These are phyloP conservation scores for Emmelina monodactyla DNA, from an alignment of 2,888 invertebrate genomes.

Conservation along the genomic window DNA sequence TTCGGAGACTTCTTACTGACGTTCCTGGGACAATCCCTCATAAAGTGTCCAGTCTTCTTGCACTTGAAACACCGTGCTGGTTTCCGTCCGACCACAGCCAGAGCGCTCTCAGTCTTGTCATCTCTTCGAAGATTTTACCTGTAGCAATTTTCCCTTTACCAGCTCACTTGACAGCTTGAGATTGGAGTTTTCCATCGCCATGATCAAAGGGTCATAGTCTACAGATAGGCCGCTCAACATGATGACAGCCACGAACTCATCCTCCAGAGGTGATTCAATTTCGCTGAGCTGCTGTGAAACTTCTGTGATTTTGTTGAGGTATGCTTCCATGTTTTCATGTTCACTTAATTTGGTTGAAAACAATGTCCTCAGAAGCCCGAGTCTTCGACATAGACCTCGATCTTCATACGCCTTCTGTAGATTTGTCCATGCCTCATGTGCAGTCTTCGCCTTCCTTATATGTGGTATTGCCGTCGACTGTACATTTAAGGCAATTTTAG, in stretches of 20 bases:
- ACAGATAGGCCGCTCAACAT: slow-evolving; percentile 15
- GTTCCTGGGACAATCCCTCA: slow-evolving; percentile 6
- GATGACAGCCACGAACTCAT: slow-evolving; percentile 15
- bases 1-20: neutral
- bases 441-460: slow-evolving; percentile 7
- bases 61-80: slow-evolving; percentile 5
- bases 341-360: slow-evolving; percentile 10
- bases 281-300: slow-evolving; percentile 12
- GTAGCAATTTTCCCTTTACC: slow-evolving; percentile 9
- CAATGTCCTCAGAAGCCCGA: slow-evolving; percentile 7
- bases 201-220: slow-evolving; percentile 17
- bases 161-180: slow-evolving; percentile 8
- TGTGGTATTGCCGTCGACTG: slow-evolving; percentile 3
- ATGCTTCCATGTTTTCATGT: slow-evolving; percentile 8
- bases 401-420: slow-evolving; percentile 13
- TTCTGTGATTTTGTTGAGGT: slow-evolving; percentile 10
- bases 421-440: slow-evolving; percentile 12
- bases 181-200: slow-evolving; percentile 15
- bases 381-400: slow-evolving; percentile 8
- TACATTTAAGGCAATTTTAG: neutral
- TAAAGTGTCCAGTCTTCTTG: slow-evolving; percentile 5
- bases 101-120: slow-evolving; percentile 4
- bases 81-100: slow-evolving; percentile 1
- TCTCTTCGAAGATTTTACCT: slow-evolving; percentile 5
- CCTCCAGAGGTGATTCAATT: slow-evolving; percentile 13